Percentiles rank a stretch among this genome's conserved stretches.
These are phyloP conservation scores for Sinocyclocheilus rhinocerous DNA, from an alignment of 2,113 vertebrate species.

Conservation along the genomic window DNA sequence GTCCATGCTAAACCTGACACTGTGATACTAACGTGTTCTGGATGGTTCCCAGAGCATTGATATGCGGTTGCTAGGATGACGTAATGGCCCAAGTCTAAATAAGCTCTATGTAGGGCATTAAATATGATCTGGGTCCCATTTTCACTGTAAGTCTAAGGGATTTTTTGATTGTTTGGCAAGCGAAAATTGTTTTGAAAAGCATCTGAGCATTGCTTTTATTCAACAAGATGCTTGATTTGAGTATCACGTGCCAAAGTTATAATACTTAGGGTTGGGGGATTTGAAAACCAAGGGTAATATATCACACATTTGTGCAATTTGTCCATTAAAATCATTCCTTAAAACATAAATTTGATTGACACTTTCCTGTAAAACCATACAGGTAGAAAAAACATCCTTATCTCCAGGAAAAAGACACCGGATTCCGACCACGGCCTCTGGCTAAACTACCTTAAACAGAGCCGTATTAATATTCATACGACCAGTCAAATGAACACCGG, in stretches of 20 bases:
- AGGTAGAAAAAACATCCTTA: background rate
- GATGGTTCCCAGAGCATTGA: background rate
- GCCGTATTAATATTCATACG: conserved; percentile 32
- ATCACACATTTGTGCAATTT: too few species aligned
- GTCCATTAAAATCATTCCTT: too few species aligned
- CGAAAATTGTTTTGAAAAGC: too few species aligned
- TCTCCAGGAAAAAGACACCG: background rate
- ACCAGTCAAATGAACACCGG: conserved; percentile 34
- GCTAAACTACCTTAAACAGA: conserved; percentile 9
- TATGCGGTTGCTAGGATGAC: background rate
- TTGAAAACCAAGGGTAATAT: too few species aligned
- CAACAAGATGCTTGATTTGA: too few species aligned
- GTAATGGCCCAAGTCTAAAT: background rate
- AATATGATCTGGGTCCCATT: background rate
- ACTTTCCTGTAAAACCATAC: background rate
- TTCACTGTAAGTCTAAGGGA: background rate
- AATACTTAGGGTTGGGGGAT: too few species aligned
- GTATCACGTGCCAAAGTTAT: too few species aligned
- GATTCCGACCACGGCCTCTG: background rate
- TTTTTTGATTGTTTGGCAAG: background rate
- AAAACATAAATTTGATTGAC: background rate
- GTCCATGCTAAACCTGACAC: conserved; percentile 1
- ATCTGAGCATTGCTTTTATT: too few species aligned
- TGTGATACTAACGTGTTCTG: background rate
- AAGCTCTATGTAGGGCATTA: background rate